These are phyloP conservation scores for Tetropium fuscum DNA, from an alignment of 2,888 invertebrate genomes.

Conservation along the genomic window DNA sequence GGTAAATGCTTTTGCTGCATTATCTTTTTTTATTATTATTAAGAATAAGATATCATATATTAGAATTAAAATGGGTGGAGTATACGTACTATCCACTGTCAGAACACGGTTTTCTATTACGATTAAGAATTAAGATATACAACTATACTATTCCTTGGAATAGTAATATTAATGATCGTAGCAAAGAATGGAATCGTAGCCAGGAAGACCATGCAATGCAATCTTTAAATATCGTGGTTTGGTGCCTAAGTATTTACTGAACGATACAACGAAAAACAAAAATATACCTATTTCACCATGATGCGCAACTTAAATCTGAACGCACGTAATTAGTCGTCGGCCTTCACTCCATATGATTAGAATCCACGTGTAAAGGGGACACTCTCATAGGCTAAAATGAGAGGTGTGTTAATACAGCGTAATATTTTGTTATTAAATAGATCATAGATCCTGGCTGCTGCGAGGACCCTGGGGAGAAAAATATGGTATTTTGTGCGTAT, in stretches of 20 bases:
- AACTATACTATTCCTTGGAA: too few relatives aligned
- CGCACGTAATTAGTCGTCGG: background rate
- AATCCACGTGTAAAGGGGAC: background rate
- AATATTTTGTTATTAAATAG: background rate
- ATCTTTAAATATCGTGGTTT: too few relatives aligned
- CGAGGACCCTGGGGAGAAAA: background rate
- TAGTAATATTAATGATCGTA: too few relatives aligned
- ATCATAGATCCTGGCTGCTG: background rate
- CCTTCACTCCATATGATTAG: background rate
- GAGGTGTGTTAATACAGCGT: background rate
- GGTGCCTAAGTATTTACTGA: too few relatives aligned
- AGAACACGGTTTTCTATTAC: too few relatives aligned
- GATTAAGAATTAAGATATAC: too few relatives aligned
- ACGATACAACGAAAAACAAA: background rate
- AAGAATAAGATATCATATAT: too few relatives aligned
- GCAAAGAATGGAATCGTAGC: too few relatives aligned
- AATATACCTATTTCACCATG: background rate
- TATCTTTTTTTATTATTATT: too few relatives aligned
- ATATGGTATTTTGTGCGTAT: background rate
- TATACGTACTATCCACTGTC: too few relatives aligned
- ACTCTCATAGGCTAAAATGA: background rate
- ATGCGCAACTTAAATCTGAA: background rate
- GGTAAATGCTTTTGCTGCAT: constrained; percentile 38
- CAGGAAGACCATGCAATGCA: too few relatives aligned
- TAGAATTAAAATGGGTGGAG: too few relatives aligned